These are phyloP conservation scores for Poeciliopsis presidionis DNA, from an alignment of 2,797 vertebrate genomes.

Conservation along the genomic window DNA sequence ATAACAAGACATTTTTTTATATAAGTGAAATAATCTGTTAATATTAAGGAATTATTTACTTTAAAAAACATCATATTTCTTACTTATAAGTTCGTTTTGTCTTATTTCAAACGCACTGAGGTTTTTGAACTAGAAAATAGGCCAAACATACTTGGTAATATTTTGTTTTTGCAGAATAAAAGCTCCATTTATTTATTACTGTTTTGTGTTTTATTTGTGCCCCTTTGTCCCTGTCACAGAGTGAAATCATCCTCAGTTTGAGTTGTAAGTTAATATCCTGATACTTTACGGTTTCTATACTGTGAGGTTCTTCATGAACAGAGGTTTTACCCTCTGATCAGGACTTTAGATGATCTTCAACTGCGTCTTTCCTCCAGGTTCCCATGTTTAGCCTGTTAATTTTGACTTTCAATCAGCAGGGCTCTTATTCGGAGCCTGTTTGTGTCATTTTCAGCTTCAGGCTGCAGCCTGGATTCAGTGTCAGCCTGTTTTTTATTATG, in stretches of 20 bases:
- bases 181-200: neutral
- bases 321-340: neutral
- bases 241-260: neutral
- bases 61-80: too few relatives aligned
- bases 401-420: conserved; percentile 1
- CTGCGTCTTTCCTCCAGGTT: neutral
- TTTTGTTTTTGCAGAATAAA: neutral
- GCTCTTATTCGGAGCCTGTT: conserved; percentile 15
- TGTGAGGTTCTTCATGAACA: neutral
- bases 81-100: too few relatives aligned
- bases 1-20: too few relatives aligned
- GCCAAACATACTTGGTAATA: too few relatives aligned
- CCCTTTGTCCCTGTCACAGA: neutral
- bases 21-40: too few relatives aligned
- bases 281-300: neutral
- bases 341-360: neutral
- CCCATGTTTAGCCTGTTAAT: neutral
- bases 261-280: neutral
- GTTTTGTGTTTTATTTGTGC: neutral
- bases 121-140: too few relatives aligned
- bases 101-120: too few relatives aligned
- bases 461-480: conserved; percentile 39
- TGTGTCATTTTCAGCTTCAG: conserved; percentile 33
- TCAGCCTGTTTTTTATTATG: conserved; percentile 14
- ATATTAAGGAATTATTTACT: too few relatives aligned